These are phyloP conservation scores for Melanotaenia nigrans DNA, from an alignment of 2,797 vertebrate species.

Conservation along the genomic window DNA sequence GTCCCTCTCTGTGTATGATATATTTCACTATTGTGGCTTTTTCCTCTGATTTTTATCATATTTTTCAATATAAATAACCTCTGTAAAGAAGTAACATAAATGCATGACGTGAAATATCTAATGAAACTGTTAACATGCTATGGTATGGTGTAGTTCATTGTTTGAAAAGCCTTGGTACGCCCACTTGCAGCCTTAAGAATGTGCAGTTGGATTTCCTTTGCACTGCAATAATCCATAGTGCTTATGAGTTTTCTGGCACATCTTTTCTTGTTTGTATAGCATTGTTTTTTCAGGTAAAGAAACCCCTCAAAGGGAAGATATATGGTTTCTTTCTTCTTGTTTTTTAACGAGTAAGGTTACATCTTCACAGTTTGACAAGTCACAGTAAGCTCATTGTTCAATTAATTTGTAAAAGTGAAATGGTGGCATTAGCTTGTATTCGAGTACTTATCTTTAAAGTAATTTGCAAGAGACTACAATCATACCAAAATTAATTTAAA, in stretches of 20 bases:
- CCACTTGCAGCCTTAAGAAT: neutral
- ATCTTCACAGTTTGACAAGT: neutral
- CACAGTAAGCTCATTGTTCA: neutral
- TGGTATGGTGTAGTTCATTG: neutral
- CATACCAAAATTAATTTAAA: neutral
- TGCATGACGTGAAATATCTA: neutral
- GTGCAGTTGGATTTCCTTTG: neutral
- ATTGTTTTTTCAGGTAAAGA: neutral
- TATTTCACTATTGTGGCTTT: neutral
- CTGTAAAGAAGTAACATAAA: neutral
- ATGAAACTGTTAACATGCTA: neutral
- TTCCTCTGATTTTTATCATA: neutral
- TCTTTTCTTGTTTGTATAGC: neutral
- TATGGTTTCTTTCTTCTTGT: too few species aligned
- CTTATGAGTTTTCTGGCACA: neutral
- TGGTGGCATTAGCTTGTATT: neutral
- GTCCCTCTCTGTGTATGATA: too few species aligned
- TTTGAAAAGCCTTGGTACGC: neutral
- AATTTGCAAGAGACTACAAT: neutral
- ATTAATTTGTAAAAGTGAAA: neutral
- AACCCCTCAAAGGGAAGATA: neutral
- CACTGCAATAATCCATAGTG: too few species aligned
- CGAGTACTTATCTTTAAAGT: neutral
- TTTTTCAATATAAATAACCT: too few species aligned
- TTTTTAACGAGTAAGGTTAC: constrained; percentile 3